Conservation (phyloP, 2,797 vertebrate genomes). For the Sternotherus odoratus region DNA sequence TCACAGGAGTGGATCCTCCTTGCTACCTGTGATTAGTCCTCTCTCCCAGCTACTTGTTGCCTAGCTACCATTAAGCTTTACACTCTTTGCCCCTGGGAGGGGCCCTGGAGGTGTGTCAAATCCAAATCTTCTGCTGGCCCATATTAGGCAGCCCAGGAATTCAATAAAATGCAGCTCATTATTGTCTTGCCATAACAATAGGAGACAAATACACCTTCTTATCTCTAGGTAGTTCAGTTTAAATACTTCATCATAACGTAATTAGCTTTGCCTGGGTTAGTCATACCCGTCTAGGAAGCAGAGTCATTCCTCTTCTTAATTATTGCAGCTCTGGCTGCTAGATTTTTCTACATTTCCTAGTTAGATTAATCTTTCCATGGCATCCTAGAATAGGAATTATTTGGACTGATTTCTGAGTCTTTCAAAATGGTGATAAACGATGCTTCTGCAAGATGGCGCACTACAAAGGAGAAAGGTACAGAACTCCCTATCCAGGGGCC, state of each 20-base stretch:
- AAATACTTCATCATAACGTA: slow-evolving; percentile 38
- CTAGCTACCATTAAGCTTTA: background rate
- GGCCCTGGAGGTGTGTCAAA: background rate
- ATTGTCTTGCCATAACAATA: background rate
- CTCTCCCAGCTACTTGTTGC: background rate
- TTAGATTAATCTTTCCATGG: background rate
- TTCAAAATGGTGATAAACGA: background rate
- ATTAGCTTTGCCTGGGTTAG: background rate
- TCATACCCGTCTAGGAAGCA: background rate
- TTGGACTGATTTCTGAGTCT: background rate
- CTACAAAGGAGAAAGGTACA: background rate
- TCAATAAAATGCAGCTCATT: background rate
- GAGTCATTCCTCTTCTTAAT: background rate
- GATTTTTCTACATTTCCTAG: background rate
- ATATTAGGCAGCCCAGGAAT: background rate
- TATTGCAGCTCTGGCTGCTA: no score
- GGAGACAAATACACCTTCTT: background rate
- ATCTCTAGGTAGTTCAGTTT: background rate
- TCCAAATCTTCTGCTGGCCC: background rate
- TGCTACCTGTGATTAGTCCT: accelerated
- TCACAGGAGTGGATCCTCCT: background rate
- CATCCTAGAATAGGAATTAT: accelerated
- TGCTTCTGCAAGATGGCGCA: background rate
- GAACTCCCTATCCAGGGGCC: accelerated
- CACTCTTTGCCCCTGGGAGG: background rate